Base-by-base conservation (phyloP, 2,797 vertebrate genomes). In the Capromys pilorides region DNA sequence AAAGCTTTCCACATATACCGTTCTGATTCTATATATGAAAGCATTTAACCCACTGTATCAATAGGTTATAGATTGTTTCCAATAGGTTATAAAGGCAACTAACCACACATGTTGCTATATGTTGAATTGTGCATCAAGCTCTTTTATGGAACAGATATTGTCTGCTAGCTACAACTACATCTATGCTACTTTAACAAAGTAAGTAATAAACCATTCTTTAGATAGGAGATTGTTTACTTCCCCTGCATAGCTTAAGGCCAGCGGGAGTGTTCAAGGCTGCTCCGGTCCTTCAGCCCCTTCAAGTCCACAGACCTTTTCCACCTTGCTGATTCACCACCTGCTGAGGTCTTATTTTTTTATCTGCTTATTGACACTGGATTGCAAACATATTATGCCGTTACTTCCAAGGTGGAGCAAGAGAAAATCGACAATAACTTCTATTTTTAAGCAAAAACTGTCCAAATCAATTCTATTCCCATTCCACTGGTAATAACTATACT, bases 371-470 rank as follows among this genome's bases (percentile, higher is more conserved):
- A 88, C 91, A 62, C 9, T 82, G 13, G 19, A 8, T 85, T 59
- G 73, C 45, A 69, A 86, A 18, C 24, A 89, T 33, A 80, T 69
- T 62, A 73, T 31, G 21, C 69, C 84, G 28, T 21, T 94, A 78
- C 18, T 69, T 49, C 51, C 24, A 73, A 91, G 12, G 45, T 92
- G 5, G 6, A 39, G 14, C 16, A 77, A 94, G 2, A 84, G 26
- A 21, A 84, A 91, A 93, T 33, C 26, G 13, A 86, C 69, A 86
- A 62, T 83, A 64, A n/a, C 45, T 79, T 59, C 82, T 59, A 39
- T 61, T 86, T 91, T 91, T 85, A 81, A 94, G 69, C 5, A 82
- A 18, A 85, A 78, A 45, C 51, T 73, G 19, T 81, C 33, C 82
- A n/a, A 13, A 86, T 33, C 28, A 51, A 16, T 67, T 93, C 33